A percentile compares a stretch with the other conserved stretches of the same genome.
phyloP scores from a whole-genome alignment of 2,113 vertebrate species.

The Odontesthes bonariensis region DNA sequence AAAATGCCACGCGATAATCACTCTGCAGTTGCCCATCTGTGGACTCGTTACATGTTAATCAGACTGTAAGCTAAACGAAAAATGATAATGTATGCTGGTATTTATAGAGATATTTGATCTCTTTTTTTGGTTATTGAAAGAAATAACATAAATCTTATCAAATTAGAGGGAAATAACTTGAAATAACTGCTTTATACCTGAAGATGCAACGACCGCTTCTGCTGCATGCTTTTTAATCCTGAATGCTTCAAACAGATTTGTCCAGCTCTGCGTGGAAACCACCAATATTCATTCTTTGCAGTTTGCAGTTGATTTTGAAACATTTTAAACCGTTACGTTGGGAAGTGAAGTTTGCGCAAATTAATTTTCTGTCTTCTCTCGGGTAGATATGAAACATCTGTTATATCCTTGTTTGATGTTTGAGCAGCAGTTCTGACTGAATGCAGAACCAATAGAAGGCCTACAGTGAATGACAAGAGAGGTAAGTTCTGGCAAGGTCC shows the following conservation, averaged over 20 bases:
- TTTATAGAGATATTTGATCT: neutral
- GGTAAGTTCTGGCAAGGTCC: constrained; percentile 25
- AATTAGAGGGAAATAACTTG: neutral
- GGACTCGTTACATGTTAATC: neutral
- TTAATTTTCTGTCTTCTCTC: too few species aligned
- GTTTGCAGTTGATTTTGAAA: too few species aligned
- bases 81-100: neutral
- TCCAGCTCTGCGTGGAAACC: too few species aligned
- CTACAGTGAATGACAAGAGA: constrained; percentile 31
- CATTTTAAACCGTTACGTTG: too few species aligned
- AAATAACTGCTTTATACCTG: neutral
- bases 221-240: neutral
- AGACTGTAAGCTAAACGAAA: neutral
- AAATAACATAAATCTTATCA: neutral
- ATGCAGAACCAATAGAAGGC: neutral
- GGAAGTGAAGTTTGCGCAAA: too few species aligned
- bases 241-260: neutral
- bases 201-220: neutral
- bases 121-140: neutral
- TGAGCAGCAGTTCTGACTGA: neutral
- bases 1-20: neutral
- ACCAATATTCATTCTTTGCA: too few species aligned
- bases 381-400: neutral
- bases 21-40: neutral
- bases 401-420: neutral